Evolutionary conservation across 2,888 invertebrate genomes (phyloP), one percentile per base, ranked within the genome.

Genomic region (Coelopa pilipes): DNA sequence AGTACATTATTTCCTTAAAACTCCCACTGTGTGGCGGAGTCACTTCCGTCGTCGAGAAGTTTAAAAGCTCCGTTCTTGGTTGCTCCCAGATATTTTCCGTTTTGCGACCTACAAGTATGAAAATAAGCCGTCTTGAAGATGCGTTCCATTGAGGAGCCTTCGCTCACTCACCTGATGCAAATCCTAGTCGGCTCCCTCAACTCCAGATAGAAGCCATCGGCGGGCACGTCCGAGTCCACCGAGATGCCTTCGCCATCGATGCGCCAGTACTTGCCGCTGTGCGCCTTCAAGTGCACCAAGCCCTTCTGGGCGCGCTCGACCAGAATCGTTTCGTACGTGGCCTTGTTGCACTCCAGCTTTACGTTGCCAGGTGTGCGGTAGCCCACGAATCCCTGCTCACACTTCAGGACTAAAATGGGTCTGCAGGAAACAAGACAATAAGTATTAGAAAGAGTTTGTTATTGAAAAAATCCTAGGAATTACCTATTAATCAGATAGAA

Each of bases 341-440:
- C 96, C 89, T 97, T 97, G 89, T 97, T 98, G 90, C 97, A 98
- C 89, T 98, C 97, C 81, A 97, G 89, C 86, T 94, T 94, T 53
- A 93, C 91, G 82, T 93, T 94, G 53, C 91, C 90, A 0, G 91
- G 89, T 70, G 92, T 91, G 89, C 96, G 97, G 82, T 94, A 95
- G 0, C 98, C 98, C 74, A 98, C 97, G 88, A 97, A 98, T 59
- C 98, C 98, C 88, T 96, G 96, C 85, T 98, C 97, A 85, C 95
- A 95, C 89, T 97, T 96, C 83, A 98, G 89, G 82, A 98, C 96
- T 85, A 98, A 89, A 84, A 97, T 95, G 10, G 98, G 97, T 85
- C 96, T 93, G 88, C 0, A 70, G 65, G 49, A 12, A 19, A 47
- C 2, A 17, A 47, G 19, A 4, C 17, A 21, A 11, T 49, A 53